Percentiles rank a stretch among this genome's conserved stretches.
phyloP scores from a whole-genome alignment of 2,113 vertebrate species.

The Opisthocomus hoazin region DNA sequence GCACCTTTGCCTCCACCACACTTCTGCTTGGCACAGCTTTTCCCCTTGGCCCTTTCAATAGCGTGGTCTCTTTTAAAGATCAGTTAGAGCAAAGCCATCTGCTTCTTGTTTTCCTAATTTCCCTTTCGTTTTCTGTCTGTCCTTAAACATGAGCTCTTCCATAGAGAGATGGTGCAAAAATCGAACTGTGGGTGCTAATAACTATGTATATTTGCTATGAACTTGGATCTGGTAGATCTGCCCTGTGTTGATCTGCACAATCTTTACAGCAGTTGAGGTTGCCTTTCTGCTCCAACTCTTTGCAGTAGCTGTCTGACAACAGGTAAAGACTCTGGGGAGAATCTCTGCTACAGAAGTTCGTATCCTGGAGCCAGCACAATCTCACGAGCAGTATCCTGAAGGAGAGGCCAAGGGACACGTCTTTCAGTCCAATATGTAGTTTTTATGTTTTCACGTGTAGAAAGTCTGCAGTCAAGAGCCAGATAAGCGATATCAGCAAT shows the following conservation, averaged over 20 bases:
- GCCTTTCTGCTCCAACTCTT: neutral
- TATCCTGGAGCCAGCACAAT: slow-evolving; percentile 2
- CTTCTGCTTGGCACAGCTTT: neutral
- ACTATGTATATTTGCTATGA: neutral
- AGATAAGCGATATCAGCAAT: slow-evolving; percentile 18
- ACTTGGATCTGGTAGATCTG: neutral
- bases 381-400: neutral
- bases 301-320: neutral
- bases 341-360: neutral
- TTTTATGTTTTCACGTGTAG: neutral
- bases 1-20: rapidly evolving
- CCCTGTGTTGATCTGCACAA: neutral
- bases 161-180: neutral
- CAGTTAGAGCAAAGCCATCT: neutral
- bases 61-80: neutral
- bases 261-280: neutral
- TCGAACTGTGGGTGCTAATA: neutral
- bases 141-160: neutral
- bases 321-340: neutral
- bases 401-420: neutral
- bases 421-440: neutral
- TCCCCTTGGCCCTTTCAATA: neutral
- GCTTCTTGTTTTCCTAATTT: neutral
- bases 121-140: neutral
- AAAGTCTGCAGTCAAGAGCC: neutral